A percentile compares a stretch with the other conserved stretches of the same genome.
Evolutionary conservation across 2,113 vertebrate genomes (phyloP).

Genomic region (Ammospiza nelsoni): DNA sequence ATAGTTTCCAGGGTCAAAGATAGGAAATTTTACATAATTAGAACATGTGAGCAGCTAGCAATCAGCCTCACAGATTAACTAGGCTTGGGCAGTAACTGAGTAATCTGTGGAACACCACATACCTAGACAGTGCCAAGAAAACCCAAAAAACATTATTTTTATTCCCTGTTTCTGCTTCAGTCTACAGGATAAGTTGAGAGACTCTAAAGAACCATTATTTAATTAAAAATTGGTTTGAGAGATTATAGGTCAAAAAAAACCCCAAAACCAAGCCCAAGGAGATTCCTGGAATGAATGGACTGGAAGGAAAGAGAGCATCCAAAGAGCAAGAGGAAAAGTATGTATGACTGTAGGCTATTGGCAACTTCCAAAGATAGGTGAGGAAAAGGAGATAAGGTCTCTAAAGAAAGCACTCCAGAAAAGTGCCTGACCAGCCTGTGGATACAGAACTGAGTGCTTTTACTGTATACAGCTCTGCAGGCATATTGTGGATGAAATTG

Average conservation of each 20-base stretch:
- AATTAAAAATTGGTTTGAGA: neutral
- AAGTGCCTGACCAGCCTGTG: neutral
- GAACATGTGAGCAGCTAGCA: neutral
- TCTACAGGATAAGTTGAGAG: neutral
- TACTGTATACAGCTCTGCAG: neutral
- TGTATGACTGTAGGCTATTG: neutral
- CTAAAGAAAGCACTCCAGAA: neutral
- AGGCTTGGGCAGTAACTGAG: neutral
- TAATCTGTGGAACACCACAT: neutral
- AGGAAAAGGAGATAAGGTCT: neutral
- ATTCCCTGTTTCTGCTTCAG: neutral
- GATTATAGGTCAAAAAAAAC: neutral
- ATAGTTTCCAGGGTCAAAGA: neutral
- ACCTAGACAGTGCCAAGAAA: neutral
- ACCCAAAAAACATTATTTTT: neutral
- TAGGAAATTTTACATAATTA: neutral
- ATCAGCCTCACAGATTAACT: neutral
- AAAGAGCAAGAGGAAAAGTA: neutral
- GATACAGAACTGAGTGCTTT: neutral
- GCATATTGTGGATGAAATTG: neutral
- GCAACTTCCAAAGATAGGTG: neutral
- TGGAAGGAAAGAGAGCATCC: neutral
- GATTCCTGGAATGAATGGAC: neutral
- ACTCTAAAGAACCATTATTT: neutral
- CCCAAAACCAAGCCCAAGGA: fast-evolving